Evolutionary conservation across 2,888 invertebrate genomes (phyloP), one percentile per base, ranked within the genome.

Genomic region (Drosophila paranaensis): DNA sequence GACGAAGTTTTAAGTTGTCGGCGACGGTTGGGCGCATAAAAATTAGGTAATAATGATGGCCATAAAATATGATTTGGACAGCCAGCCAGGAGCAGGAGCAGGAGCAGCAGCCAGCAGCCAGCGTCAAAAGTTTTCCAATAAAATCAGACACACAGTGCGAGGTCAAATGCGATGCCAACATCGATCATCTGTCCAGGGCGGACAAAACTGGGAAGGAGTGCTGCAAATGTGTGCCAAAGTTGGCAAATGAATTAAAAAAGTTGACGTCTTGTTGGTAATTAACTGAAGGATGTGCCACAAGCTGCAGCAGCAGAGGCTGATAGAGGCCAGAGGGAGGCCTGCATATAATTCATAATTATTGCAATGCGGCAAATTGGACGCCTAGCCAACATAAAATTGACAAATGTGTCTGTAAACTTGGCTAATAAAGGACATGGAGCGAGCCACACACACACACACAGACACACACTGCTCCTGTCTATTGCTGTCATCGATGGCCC

Each of bases 331-430:
- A 2, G 20, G 2, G 20, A 20, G 57, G 60, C 55, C 65, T 37
- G 60, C 67, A 66, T 75, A 82, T 86, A 86, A 90, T 86, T 90
- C 88, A 88, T 90, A 88, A 90, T 88, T 79, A 88, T 88, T 81
- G 83, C 88, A 87, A 88, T 90, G 90, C 80, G 83, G 83, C 88
- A 88, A 78, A 79, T 79, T 74, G 74, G 70, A 62, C 70, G 63
- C 81, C 80, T 57, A n/a, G 83, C 70, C 79, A 79, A 79, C 89
- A 89, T 90, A 79, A 90, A 89, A 85, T 88, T 89, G 89, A 89
- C 90, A 89, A 90, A 89, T 89, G 89, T 90, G 89, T 90, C 89
- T 89, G 89, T 84, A 89, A 89, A 89, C 89, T 89, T 89, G 83
- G 83, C 83, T 85, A 86, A 89, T 88, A 89, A 89, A 83, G 77